These are phyloP conservation scores for Bombycilla garrulus DNA, from an alignment of 2,113 vertebrate genomes.

Conservation along the genomic window DNA sequence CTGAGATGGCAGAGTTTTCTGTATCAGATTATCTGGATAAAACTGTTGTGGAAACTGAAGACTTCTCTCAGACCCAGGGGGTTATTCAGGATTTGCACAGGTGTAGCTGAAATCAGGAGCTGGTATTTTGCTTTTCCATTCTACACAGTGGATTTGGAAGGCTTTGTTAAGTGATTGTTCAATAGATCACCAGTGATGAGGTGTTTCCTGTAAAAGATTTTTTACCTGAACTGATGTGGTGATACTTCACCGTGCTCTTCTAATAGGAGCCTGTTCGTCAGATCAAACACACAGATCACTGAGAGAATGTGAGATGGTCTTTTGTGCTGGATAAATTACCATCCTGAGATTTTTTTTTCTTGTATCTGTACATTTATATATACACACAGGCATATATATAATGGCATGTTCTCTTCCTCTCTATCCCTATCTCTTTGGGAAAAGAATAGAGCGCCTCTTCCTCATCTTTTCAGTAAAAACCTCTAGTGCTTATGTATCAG, in stretches of 20 bases:
- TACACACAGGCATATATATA: fast-evolving
- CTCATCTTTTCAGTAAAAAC: not conserved
- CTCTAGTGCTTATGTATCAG: not conserved
- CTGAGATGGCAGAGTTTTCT: not conserved
- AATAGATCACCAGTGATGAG: conserved; percentile 11
- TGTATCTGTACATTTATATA: not conserved
- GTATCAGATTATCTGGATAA: conserved; percentile 35
- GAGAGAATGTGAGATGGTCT: not conserved
- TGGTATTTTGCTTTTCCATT: not conserved
- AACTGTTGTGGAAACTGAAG: not conserved
- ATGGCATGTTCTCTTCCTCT: not conserved
- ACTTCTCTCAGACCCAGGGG: not conserved
- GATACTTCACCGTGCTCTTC: not conserved
- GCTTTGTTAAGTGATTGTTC: conserved; percentile 18
- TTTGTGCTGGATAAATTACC: not conserved
- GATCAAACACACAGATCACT: not conserved
- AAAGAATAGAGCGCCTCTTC: not conserved
- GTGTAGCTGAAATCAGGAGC: not conserved
- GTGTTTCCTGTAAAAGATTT: conserved; percentile 5
- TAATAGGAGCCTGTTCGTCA: not conserved
- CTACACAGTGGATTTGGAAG: not conserved
- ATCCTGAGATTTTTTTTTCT: not conserved
- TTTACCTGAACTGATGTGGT: not conserved
- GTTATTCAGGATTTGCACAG: conserved; percentile 32
- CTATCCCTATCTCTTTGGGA: not conserved